Percentiles rank a stretch among this genome's conserved stretches.
phyloP scores from a whole-genome alignment of 2,797 vertebrate species.

The Helostoma temminkii region DNA sequence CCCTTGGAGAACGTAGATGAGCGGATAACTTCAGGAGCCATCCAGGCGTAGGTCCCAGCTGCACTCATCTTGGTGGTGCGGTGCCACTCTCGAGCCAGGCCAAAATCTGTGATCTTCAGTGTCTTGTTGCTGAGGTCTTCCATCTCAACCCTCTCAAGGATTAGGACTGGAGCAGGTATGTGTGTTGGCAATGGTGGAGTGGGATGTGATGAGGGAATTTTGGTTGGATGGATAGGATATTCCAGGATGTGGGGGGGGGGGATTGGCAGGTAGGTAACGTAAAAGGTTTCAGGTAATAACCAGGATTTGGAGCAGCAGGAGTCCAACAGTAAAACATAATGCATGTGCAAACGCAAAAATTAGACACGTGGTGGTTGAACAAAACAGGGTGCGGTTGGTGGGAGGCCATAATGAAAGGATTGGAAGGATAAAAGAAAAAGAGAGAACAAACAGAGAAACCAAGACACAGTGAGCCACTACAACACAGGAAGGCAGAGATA shows the following conservation, averaged over 20 bases:
- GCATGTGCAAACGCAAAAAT: slow-evolving; percentile 31
- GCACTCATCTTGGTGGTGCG: slow-evolving; percentile 99
- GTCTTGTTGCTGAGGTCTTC: slow-evolving; percentile 96
- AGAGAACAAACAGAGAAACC: slow-evolving; percentile 62
- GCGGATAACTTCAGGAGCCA: slow-evolving; percentile 98
- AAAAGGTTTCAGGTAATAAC: slow-evolving; percentile 51
- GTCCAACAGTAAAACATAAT: slow-evolving; percentile 19
- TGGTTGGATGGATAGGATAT: slow-evolving; percentile 31
- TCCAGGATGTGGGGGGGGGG: slow-evolving; percentile 27
- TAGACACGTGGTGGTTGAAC: slow-evolving; percentile 28
- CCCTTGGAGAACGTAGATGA: slow-evolving; percentile 98
- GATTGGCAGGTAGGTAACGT: slow-evolving; percentile 33
- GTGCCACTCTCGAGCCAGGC: slow-evolving; percentile 97
- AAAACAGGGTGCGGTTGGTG: slow-evolving; percentile 55
- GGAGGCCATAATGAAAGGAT: slow-evolving; percentile 62
- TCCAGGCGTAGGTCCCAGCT: slow-evolving; percentile 97
- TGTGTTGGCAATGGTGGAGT: slow-evolving; percentile 36
- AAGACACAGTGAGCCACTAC: slow-evolving; percentile 56
- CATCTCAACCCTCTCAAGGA: slow-evolving; percentile 94
- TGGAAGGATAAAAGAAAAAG: slow-evolving; percentile 53
- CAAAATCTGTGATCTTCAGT: slow-evolving; percentile 99
- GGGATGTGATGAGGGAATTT: slow-evolving; percentile 22
- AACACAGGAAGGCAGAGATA: slow-evolving; percentile 44
- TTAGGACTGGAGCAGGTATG: slow-evolving; percentile 86
- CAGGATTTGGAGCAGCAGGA: slow-evolving; percentile 33